Percentiles rank a stretch among this genome's conserved stretches.
Evolutionary conservation across 2,888 invertebrate genomes (phyloP).

Genomic region (Xanthia togata): DNA sequence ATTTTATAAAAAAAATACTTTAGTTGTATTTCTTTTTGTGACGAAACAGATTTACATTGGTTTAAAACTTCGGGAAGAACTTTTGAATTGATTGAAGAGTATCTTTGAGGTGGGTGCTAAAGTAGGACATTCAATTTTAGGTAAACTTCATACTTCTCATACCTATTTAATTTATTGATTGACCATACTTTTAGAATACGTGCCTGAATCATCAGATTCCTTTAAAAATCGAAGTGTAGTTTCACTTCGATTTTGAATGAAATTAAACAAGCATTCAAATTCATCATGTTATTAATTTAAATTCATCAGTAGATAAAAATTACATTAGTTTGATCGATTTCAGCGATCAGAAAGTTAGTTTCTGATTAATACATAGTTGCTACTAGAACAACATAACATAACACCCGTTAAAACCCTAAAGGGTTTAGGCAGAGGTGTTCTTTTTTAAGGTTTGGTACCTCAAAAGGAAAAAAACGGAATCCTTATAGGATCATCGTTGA

Average conservation of each 20-base stretch:
- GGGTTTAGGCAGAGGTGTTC: not conserved
- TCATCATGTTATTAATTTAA: not conserved
- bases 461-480: no score
- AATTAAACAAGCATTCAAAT: no score
- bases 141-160: not conserved
- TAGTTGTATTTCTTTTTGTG: not conserved
- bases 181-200: not conserved
- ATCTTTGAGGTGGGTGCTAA: not conserved
- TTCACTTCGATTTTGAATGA: not conserved
- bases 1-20: conserved; percentile 13
- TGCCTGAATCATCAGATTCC: not conserved
- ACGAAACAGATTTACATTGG: not conserved
- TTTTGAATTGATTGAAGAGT: not conserved
- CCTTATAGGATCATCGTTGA: no score
- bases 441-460: no score
- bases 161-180: not conserved
- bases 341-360: not conserved
- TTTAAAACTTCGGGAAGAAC: not conserved
- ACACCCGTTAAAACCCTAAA: not conserved
- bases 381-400: not conserved
- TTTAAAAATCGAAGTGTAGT: no score
- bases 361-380: not conserved
- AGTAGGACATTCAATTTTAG: not conserved
- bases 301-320: not conserved
- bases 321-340: not conserved